These are phyloP conservation scores for Tenthredo scrophulariae DNA, from an alignment of 2,888 invertebrate genomes.

Conservation along the genomic window DNA sequence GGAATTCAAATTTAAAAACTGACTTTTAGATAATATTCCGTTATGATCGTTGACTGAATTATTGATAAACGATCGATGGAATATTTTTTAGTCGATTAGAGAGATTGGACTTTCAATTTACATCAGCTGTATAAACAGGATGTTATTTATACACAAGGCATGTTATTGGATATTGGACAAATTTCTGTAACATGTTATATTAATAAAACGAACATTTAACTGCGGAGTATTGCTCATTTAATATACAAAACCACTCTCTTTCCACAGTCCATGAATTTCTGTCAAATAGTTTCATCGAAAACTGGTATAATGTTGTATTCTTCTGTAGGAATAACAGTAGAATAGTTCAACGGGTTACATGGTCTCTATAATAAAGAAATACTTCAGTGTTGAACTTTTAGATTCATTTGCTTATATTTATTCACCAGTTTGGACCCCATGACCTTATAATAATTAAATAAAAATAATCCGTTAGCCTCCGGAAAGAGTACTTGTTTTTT, in stretches of 20 bases:
- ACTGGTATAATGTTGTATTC: not conserved
- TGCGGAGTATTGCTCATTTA: not conserved
- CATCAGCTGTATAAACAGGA: not conserved
- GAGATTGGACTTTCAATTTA: not conserved
- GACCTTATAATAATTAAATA: constrained; percentile 13
- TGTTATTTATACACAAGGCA: not conserved
- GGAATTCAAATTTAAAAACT: not conserved
- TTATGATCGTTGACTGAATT: not conserved
- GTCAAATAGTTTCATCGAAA: not conserved
- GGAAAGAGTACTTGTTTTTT: not conserved
- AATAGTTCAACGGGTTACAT: not conserved
- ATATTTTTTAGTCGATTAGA: not conserved
- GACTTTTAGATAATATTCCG: not conserved
- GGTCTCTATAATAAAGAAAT: not conserved
- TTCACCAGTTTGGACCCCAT: constrained; percentile 24
- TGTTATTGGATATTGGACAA: not conserved
- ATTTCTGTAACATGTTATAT: not conserved
- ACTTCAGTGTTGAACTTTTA: not conserved
- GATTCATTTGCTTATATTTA: not conserved
- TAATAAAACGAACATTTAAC: not conserved
- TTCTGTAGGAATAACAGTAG: not conserved
- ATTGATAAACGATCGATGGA: not conserved
- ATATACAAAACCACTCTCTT: not conserved
- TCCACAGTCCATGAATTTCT: not conserved
- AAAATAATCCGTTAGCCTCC: not conserved